A percentile compares a stretch with the other conserved stretches of the same genome.
Conservation (phyloP, 2,797 vertebrate species). For the Intellagama lesueurii region DNA sequence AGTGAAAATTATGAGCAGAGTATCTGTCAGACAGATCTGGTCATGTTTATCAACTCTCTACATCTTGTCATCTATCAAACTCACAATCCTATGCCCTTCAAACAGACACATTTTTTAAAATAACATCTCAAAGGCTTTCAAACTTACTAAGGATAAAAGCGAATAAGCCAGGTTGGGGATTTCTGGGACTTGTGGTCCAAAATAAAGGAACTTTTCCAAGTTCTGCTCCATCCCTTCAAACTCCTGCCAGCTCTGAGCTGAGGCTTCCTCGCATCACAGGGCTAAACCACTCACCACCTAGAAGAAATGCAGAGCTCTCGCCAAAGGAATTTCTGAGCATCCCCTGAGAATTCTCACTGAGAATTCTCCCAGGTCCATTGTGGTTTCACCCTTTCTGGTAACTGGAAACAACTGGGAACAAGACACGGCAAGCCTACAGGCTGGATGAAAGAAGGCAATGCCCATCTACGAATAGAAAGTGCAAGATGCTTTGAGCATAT, state of each 20-base stretch:
- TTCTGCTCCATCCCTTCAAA: not conserved
- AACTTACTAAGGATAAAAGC: not conserved
- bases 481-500: not conserved
- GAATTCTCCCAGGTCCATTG: not conserved
- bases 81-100: not conserved
- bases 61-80: not conserved
- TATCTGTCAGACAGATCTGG: not conserved
- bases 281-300: not conserved
- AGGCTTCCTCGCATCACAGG: not conserved
- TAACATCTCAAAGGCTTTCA: not conserved
- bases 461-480: not conserved
- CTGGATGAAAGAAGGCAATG: not conserved
- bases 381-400: not conserved
- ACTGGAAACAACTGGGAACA: not conserved
- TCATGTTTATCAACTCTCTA: not conserved
- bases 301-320: not conserved
- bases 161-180: too few relatives aligned
- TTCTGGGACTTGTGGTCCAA: not conserved
- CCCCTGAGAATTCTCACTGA: not conserved
- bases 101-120: not conserved
- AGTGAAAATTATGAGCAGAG: too few relatives aligned
- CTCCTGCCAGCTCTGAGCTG: not conserved
- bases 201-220: not conserved
- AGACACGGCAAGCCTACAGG: not conserved
- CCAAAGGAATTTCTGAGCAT: not conserved